Conservation (phyloP, 2,888 invertebrate species). For the Agrotis segetum region DNA sequence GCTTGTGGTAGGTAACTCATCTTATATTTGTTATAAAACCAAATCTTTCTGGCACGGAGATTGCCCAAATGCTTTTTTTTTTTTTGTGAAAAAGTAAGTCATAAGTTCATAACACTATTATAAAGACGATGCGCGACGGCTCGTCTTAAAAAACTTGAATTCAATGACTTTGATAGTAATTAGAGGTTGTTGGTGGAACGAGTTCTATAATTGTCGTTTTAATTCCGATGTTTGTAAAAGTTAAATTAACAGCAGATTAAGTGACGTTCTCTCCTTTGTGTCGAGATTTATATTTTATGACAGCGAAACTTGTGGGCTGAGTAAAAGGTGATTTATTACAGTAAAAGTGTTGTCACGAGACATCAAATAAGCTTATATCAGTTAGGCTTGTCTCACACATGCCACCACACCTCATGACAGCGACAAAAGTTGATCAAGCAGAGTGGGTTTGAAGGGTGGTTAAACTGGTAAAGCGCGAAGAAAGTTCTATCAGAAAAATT, state of each 20-base stretch:
- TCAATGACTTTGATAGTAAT: constrained; percentile 45
- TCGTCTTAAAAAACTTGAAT: constrained; percentile 30
- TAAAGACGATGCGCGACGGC: constrained; percentile 3
- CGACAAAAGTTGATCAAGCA: no score
- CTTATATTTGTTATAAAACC: constrained; percentile 5
- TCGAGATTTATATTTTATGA: constrained; percentile 23
- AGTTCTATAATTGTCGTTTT: constrained; percentile 18
- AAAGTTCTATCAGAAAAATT: no score
- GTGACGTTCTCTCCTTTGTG: constrained; percentile 1
- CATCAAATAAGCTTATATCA: constrained; percentile 6
- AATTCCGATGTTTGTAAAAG: constrained; percentile 11
- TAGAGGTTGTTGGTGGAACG: constrained; percentile 33
- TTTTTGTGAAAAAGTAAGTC: constrained; percentile 15
- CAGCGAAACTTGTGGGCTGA: constrained; percentile 36
- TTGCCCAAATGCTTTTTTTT: constrained; percentile 7
- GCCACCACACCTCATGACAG: no score
- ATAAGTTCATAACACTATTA: background rate
- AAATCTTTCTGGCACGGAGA: background rate
- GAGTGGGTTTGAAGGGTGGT: no score
- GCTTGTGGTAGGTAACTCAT: background rate
- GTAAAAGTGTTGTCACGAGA: constrained; percentile 23
- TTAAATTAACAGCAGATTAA: constrained; percentile 22
- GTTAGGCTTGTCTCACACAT: no score
- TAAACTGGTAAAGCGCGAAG: no score
- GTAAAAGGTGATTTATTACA: constrained; percentile 44